phyloP scores from a whole-genome alignment of 2,888 invertebrate species.

The Gnatocerus cornutus region DNA sequence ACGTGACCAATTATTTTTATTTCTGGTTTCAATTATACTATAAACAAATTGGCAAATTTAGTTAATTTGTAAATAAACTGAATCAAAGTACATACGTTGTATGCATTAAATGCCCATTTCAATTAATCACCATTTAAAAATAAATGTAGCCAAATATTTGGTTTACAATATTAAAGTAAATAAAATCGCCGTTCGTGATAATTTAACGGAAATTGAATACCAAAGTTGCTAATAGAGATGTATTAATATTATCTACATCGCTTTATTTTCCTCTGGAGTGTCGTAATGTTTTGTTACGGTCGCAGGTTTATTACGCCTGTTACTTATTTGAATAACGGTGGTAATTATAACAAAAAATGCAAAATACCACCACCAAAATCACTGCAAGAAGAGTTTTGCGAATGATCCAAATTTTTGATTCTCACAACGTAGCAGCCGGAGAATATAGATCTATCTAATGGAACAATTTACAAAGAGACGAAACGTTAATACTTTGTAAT shows the following conservation, averaged over 20 bases:
- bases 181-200: not conserved
- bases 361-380: too few relatives aligned
- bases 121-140: not conserved
- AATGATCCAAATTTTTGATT: conserved; percentile 1
- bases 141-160: not conserved
- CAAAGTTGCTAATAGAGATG: conserved; percentile 20
- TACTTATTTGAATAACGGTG: conserved; percentile 30
- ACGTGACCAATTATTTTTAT: too few relatives aligned
- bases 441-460: not conserved
- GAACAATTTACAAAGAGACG: conserved; percentile 10
- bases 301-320: conserved; percentile 31
- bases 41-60: too few relatives aligned
- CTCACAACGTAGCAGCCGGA: not conserved
- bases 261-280: conserved; percentile 31
- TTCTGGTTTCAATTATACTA: too few relatives aligned
- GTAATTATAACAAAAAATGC: conserved; percentile 21
- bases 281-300: conserved; percentile 35
- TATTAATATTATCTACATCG: conserved; percentile 25
- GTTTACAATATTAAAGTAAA: not conserved
- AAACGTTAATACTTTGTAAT: conserved; percentile 12
- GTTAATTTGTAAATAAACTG: too few relatives aligned
- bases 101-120: too few relatives aligned
- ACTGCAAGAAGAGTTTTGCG: not conserved
- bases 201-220: conserved; percentile 27
- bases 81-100: too few relatives aligned